A percentile compares a stretch with the other conserved stretches of the same genome.
phyloP scores from a whole-genome alignment of 2,888 invertebrate genomes.

The Leptarthrus brevirostris region DNA sequence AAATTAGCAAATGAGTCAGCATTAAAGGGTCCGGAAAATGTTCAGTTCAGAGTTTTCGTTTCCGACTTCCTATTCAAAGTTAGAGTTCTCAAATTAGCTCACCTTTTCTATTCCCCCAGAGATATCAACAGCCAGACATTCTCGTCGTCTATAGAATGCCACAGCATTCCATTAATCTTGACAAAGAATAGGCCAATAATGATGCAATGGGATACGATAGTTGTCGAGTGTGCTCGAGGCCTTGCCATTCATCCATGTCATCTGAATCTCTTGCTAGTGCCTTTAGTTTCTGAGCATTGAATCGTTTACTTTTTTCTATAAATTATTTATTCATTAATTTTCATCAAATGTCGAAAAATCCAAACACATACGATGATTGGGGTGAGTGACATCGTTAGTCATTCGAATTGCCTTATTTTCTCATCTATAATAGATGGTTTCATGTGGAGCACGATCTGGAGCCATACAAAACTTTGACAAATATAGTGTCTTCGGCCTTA shows the following conservation, averaged over 20 bases:
- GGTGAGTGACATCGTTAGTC: neutral
- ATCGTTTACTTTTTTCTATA: neutral
- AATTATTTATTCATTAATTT: constrained; percentile 1
- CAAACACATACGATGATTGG: neutral
- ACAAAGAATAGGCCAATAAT: neutral
- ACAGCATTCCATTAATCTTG: neutral
- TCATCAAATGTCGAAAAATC: neutral
- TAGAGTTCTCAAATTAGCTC: neutral
- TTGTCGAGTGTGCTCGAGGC: too few species aligned
- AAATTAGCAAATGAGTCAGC: neutral
- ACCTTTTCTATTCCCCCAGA: neutral
- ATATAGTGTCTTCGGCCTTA: too few species aligned
- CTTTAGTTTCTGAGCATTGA: neutral
- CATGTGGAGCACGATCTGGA: too few species aligned
- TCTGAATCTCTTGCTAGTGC: neutral
- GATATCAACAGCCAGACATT: neutral
- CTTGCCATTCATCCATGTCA: too few species aligned
- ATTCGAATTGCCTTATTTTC: neutral
- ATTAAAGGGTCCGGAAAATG: neutral
- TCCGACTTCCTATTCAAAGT: neutral
- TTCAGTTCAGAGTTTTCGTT: neutral
- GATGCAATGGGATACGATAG: neutral
- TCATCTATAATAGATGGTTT: too few species aligned
- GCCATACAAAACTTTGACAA: too few species aligned
- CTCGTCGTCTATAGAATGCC: neutral